These are phyloP conservation scores for Rattus rattus DNA, from an alignment of 2,113 vertebrate genomes.

Conservation along the genomic window DNA sequence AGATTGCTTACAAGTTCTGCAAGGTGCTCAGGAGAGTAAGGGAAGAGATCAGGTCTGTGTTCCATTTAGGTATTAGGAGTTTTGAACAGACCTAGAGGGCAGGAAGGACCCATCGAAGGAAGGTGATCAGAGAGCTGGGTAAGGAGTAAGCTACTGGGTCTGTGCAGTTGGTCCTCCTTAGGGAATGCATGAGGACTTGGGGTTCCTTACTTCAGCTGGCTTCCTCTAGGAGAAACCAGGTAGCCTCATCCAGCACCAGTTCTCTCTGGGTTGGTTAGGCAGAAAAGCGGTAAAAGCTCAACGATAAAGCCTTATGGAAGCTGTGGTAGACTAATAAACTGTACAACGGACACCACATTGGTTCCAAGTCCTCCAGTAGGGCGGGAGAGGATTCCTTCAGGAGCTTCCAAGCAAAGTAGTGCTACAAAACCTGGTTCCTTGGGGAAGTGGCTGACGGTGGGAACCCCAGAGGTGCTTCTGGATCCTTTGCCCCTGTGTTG, in stretches of 20 bases:
- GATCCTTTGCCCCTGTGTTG: neutral
- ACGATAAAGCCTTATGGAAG: neutral
- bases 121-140: neutral
- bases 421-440: neutral
- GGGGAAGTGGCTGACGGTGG: neutral
- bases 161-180: neutral
- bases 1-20: neutral
- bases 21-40: neutral
- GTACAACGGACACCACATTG: neutral
- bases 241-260: neutral
- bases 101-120: neutral
- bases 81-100: neutral
- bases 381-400: neutral
- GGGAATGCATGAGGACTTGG: neutral
- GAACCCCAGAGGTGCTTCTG: neutral
- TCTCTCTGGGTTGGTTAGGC: neutral
- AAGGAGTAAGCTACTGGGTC: neutral
- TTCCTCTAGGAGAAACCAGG: neutral
- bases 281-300: neutral
- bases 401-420: neutral
- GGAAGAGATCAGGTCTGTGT: neutral
- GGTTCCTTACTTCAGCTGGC: neutral
- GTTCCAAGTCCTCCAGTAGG: neutral
- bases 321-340: neutral
- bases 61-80: neutral